Percentiles rank a stretch among this genome's conserved stretches.
These are phyloP conservation scores for Hassar affinis DNA, from an alignment of 2,113 vertebrate genomes.

Conservation along the genomic window DNA sequence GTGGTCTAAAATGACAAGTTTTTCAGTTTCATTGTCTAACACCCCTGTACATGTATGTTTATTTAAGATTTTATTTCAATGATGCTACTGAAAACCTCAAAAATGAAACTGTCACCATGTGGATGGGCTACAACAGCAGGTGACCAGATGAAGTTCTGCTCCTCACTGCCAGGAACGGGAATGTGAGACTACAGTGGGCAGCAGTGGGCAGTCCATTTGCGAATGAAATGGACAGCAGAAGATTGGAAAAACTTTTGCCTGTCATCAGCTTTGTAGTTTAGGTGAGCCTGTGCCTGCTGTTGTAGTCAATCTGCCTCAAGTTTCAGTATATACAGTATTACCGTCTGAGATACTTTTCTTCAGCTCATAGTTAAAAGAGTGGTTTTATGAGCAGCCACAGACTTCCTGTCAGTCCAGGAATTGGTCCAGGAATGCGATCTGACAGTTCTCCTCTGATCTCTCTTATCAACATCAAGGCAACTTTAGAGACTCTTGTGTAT, in stretches of 20 bases:
- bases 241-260: not conserved
- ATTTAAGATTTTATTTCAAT: too few relatives aligned
- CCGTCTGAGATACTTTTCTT: not conserved
- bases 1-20: too few relatives aligned
- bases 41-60: too few relatives aligned
- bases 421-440: too few relatives aligned
- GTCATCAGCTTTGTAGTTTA: not conserved
- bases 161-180: not conserved
- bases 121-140: not conserved
- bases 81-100: too few relatives aligned
- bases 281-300: not conserved
- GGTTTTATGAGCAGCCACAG: not conserved
- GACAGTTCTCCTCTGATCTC: not conserved
- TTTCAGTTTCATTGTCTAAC: too few relatives aligned
- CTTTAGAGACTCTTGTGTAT: not conserved
- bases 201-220: too few relatives aligned
- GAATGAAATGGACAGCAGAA: not conserved
- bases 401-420: not conserved
- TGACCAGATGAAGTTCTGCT: not conserved
- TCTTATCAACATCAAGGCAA: not conserved
- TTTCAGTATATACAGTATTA: not conserved
- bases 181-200: not conserved
- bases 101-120: not conserved
- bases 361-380: not conserved
- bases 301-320: not conserved